Base-by-base conservation (phyloP, 2,797 vertebrate genomes). In the Urophycis tenuis region DNA sequence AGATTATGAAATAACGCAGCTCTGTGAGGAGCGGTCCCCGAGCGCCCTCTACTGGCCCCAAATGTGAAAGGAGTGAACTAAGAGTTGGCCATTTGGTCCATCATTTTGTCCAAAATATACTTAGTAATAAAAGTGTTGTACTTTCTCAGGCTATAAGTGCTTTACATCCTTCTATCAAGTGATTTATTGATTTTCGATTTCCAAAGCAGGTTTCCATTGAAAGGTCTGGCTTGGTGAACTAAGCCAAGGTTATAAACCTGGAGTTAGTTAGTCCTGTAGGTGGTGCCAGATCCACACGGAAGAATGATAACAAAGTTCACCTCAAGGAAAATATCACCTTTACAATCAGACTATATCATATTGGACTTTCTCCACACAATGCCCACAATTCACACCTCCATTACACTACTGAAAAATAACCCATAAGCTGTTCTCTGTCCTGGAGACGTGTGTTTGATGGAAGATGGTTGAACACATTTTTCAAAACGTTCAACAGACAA, bases 331-430 rank as follows among this genome's bases (percentile, higher is more conserved):
- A 69, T 33, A 5, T 73, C 76, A 41, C 29, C 25, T 82, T 49
- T 31, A 32, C 7, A n/a, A 19, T 67, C 74, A 76, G 67, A 78
- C 69, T 7, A 39, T 80, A 60, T 67, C 35, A 45, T 80, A 60
- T n/a, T 53, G 19, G 19, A 53, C 49, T 53, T 60, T 60, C 2
- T 22, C 53, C 45, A 49, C 17, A 49, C 45, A 19, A 49, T 60
- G 22, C 45, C 45, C 45, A 53, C 17, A 7, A 60, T 60, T n/a
- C 22, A 60, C n/a, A n/a, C n/a, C n/a, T n/a, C 53, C 53, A 60
- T 60, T 8, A 5, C 9, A 5, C 6, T 25, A 60, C 53, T 7
- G 1, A 60, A 19, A 60, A 9, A 60, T 53, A 53, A 45, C 41
- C 41, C 41, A 45, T 45, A n/a, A n/a, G n/a, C n/a, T n/a, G n/a